phyloP scores from a whole-genome alignment of 2,888 invertebrate genomes.

The Entomobrya proxima region DNA sequence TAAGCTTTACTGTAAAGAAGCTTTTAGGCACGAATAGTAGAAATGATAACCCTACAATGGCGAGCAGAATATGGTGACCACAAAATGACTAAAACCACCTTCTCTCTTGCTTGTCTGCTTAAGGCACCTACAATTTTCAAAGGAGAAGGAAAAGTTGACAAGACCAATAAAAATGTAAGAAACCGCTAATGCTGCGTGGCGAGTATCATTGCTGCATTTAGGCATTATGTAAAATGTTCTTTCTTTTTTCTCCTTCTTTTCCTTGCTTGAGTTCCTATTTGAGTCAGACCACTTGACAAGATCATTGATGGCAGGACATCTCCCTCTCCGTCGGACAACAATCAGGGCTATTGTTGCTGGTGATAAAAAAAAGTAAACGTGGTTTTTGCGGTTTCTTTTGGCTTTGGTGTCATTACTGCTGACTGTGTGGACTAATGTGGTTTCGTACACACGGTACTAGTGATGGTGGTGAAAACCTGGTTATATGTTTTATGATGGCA shows the following conservation, averaged over 20 bases:
- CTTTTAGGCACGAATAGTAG: background rate
- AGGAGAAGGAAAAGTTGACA: conserved; percentile 30
- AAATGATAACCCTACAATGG: background rate
- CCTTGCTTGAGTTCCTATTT: background rate
- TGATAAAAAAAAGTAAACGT: conserved; percentile 38
- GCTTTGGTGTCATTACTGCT: conserved; percentile 36
- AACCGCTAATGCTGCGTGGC: conserved; percentile 41
- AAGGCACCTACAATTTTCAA: background rate
- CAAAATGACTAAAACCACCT: background rate
- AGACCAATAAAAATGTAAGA: background rate
- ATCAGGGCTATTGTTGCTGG: background rate
- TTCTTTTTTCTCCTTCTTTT: background rate
- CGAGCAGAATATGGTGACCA: background rate
- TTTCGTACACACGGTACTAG: conserved; percentile 8
- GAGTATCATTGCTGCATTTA: background rate
- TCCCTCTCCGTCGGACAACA: background rate
- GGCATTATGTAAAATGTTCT: background rate
- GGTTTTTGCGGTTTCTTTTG: conserved; percentile 45
- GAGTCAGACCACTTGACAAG: conserved; percentile 37
- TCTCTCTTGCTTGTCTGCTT: background rate
- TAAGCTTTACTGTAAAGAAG: background rate
- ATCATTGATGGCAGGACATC: conserved; percentile 14
- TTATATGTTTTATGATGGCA: background rate
- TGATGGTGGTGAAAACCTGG: conserved; percentile 21
- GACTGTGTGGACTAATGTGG: conserved; percentile 10